phyloP scores from a whole-genome alignment of 2,888 invertebrate species.

The Drosophila mimica region DNA sequence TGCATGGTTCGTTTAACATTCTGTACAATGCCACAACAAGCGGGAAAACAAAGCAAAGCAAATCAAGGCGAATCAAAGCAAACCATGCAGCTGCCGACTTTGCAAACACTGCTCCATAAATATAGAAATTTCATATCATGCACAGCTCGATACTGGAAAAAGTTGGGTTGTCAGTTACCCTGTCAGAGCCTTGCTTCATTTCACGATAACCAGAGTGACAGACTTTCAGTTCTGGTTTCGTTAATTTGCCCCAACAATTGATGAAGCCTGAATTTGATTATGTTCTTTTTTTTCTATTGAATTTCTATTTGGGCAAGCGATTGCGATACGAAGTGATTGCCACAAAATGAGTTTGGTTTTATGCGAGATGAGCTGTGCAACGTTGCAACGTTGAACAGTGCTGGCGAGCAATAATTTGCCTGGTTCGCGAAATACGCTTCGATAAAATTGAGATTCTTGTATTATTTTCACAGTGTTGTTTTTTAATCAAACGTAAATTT shows the following conservation, averaged over 20 bases:
- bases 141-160: slow-evolving; percentile 24
- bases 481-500: not conserved
- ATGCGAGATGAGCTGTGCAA: slow-evolving; percentile 8
- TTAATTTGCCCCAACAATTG: slow-evolving; percentile 59
- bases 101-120: slow-evolving; percentile 4
- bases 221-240: slow-evolving; percentile 3
- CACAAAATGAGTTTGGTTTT: slow-evolving; percentile 29
- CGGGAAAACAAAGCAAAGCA: slow-evolving; percentile 40
- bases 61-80: slow-evolving; percentile 20
- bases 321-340: slow-evolving; percentile 19
- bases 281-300: slow-evolving; percentile 24
- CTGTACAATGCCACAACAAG: slow-evolving; percentile 62
- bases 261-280: slow-evolving; percentile 63
- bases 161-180: slow-evolving; percentile 11
- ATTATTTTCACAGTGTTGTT: not conserved
- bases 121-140: slow-evolving; percentile 37
- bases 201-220: not conserved
- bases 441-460: not conserved
- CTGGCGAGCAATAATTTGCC: slow-evolving; percentile 16
- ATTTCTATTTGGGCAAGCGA: slow-evolving; percentile 33
- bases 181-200: slow-evolving; percentile 8
- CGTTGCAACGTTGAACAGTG: slow-evolving; percentile 32
- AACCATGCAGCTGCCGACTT: slow-evolving; percentile 48
- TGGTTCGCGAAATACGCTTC: not conserved
- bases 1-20: slow-evolving; percentile 81